Evolutionary conservation across 2,113 vertebrate genomes (phyloP), one percentile per base, ranked within the genome.

Genomic region (Tragulus kanchil): DNA sequence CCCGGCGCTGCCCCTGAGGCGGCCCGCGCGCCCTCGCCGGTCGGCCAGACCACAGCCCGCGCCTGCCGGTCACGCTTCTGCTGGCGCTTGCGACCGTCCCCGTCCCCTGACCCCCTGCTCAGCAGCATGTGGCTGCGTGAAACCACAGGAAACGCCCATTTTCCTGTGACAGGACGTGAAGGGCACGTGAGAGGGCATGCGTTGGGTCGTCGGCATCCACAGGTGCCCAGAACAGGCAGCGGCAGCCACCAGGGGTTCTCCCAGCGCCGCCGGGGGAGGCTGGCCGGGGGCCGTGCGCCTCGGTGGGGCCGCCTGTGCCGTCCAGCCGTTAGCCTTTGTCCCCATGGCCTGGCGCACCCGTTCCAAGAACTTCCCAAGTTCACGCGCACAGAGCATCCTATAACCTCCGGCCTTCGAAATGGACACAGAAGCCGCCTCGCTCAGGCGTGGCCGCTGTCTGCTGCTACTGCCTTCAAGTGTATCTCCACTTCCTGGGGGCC

Each of bases 41-140:
- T 56, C 42, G 26, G 25, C 79, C 71, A 73, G 73, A 58, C 64
- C 81, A 21, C 48, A 92, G 90, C 21, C 67, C 48, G 21, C 69
- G 2, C 12, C 83, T 6, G 1, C 82, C 89, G n/a, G 78, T 90
- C 78, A 16, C 26, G 9, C 77, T 75, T 83, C 93, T 54, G 67
- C 96, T 52, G 62, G 89, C 36, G 54, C 75, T 95, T 94, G 93
- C 90, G 92, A 93, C 96, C 92, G 45, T 42, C 93, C 85, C 90
- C 64, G n/a, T 95, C 75, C 61, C 77, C 23, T 5, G 73, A 71
- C 85, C 94, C 54, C 64, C 89, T 92, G 75, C 85, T 84, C 85
- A 4, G 95, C 79, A 17, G 89, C 78, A 92, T 85, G 50, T 87
- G 89, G 95, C 87, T 96, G 67, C 81, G 8, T 97, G 97, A 97